phyloP scores from a whole-genome alignment of 2,797 vertebrate species.

The Pterois miles region DNA sequence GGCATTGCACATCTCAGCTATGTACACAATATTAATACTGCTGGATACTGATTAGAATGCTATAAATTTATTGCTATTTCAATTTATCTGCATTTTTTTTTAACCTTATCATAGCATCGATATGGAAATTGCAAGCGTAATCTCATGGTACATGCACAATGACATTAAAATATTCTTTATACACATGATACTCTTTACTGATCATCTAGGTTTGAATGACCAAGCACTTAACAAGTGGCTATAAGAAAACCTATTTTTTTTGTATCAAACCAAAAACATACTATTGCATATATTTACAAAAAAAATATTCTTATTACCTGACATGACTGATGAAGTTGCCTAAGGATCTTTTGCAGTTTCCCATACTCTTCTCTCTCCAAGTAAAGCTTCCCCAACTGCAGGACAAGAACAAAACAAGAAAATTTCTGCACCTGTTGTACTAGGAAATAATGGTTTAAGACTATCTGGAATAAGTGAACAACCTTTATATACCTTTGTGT shows the following conservation, averaged over 20 bases:
- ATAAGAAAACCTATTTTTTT: background rate
- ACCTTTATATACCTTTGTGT: constrained; percentile 92
- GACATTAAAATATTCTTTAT: too few relatives aligned
- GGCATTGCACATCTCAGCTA: too few relatives aligned
- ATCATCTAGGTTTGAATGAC: background rate
- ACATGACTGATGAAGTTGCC: constrained; percentile 98
- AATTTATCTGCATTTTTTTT: background rate
- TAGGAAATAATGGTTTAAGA: background rate
- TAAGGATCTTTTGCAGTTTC: constrained; percentile 97
- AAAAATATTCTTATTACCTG: constrained; percentile 84
- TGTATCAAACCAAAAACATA: background rate
- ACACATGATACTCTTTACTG: too few relatives aligned
- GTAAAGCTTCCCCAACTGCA: constrained; percentile 97
- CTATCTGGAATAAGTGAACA: background rate
- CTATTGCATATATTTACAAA: background rate
- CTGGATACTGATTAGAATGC: too few relatives aligned
- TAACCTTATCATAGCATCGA: background rate
- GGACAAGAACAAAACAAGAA: background rate
- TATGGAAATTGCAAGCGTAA: background rate
- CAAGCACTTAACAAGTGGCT: background rate
- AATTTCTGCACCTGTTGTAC: background rate
- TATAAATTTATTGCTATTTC: background rate
- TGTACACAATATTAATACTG: too few relatives aligned
- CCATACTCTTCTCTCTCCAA: constrained; percentile 98
- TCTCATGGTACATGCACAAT: too few relatives aligned